A percentile compares a stretch with the other conserved stretches of the same genome.
These are phyloP conservation scores for Muscicapa comitata DNA, from an alignment of 2,797 vertebrate species.

Conservation along the genomic window DNA sequence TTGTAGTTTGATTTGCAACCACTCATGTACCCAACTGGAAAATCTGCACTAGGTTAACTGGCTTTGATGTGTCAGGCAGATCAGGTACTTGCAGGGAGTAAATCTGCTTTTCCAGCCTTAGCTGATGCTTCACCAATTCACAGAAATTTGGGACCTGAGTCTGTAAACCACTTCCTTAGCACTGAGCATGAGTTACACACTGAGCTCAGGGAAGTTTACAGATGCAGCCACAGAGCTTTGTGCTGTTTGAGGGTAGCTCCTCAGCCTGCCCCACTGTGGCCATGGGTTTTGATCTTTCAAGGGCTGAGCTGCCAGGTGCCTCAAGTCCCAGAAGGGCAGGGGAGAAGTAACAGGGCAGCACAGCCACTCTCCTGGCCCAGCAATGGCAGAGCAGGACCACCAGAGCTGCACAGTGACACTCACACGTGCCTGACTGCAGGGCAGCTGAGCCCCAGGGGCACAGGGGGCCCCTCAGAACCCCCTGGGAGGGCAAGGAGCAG, in stretches of 20 bases:
- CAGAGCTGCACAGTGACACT: neutral
- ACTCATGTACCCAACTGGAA: neutral
- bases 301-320: neutral
- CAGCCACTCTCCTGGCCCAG: neutral
- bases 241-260: neutral
- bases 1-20: neutral
- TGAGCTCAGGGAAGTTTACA: neutral
- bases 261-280: neutral
- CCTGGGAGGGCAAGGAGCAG: neutral
- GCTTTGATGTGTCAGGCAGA: neutral
- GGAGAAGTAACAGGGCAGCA: neutral
- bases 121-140: neutral
- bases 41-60: neutral
- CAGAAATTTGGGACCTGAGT: neutral
- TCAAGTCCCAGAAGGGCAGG: neutral
- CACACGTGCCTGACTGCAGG: fast-evolving
- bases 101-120: neutral
- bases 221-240: neutral
- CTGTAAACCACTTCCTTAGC: neutral
- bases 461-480: neutral
- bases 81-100: neutral
- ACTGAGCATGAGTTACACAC: neutral
- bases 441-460: neutral
- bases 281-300: neutral
- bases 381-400: neutral